Evolutionary conservation across 1,140 invertebrate genomes (phyloP).

Genomic region (Drosophila simulans): DNA sequence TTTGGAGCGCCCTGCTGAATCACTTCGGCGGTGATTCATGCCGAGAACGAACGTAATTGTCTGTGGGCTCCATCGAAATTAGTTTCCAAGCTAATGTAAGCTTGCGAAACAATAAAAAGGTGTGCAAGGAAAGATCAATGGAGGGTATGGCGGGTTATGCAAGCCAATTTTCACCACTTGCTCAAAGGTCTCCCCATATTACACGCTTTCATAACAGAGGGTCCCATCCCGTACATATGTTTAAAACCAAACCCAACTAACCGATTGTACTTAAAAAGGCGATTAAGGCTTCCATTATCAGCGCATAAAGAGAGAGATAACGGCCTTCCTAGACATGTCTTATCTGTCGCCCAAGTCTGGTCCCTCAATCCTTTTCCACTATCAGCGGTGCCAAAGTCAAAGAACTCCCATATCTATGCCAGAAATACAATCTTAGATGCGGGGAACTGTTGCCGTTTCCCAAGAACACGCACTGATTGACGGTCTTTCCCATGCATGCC

Average conservation of each 20-base stretch:
- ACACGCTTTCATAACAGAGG: too few relatives aligned
- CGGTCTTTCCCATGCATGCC: slow-evolving; percentile 20
- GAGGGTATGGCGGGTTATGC: background rate
- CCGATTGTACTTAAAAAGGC: background rate
- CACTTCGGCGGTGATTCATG: slow-evolving; percentile 26
- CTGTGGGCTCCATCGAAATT: slow-evolving; percentile 1
- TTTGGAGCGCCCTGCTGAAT: slow-evolving; percentile 29
- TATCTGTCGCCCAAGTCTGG: background rate
- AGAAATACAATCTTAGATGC: background rate
- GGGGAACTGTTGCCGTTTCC: slow-evolving; percentile 29
- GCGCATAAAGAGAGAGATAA: slow-evolving; percentile 1
- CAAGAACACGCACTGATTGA: slow-evolving; percentile 29
- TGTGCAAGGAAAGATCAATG: too few relatives aligned
- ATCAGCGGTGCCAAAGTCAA: slow-evolving; percentile 7
- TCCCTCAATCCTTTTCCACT: slow-evolving; percentile 11
- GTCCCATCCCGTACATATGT: too few relatives aligned
- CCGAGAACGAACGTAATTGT: slow-evolving; percentile 5
- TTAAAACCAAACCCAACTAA: too few relatives aligned
- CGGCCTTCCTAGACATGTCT: background rate
- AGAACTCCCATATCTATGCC: background rate
- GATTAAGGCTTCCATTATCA: background rate
- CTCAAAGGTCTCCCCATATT: background rate
- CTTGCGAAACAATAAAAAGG: background rate
- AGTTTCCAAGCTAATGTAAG: background rate
- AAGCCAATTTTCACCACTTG: background rate